phyloP scores from a whole-genome alignment of 1,140 invertebrate species.

The Saccostrea cuccullata region DNA sequence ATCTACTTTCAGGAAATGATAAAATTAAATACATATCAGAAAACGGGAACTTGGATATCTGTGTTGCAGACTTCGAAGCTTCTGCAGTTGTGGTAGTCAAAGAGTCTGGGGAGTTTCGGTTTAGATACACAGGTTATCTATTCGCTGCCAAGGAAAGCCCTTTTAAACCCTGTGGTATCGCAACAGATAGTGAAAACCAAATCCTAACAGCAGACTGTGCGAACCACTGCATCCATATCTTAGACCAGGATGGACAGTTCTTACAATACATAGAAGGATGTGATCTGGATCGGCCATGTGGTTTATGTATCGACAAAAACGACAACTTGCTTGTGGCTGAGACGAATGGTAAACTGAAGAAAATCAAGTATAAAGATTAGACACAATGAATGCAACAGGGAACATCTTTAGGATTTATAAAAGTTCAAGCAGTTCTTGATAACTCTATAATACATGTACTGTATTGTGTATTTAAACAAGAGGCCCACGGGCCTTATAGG shows the following conservation, averaged over 20 bases:
- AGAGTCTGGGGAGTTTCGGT: neutral
- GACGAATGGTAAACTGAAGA: no score
- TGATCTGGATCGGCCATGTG: neutral
- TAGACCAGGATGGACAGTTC: constrained; percentile 2
- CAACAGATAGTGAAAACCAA: neutral
- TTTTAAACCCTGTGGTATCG: neutral
- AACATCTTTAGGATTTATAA: no score
- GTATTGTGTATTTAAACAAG: no score
- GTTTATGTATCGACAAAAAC: neutral
- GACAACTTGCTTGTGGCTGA: neutral
- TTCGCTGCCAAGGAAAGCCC: neutral
- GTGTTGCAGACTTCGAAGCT: neutral
- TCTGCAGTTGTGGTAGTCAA: neutral
- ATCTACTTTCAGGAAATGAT: neutral
- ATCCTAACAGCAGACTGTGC: neutral
- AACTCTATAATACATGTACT: no score
- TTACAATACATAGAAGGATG: neutral
- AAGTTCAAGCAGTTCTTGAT: no score
- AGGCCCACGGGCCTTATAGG: no score
- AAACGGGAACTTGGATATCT: neutral
- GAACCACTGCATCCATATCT: constrained; percentile 9
- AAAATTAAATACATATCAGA: constrained; percentile 9
- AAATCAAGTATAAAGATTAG: no score
- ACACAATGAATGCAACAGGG: no score
- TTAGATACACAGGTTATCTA: neutral